phyloP scores from a whole-genome alignment of 2,888 invertebrate species.

The Eupithecia abbreviata region DNA sequence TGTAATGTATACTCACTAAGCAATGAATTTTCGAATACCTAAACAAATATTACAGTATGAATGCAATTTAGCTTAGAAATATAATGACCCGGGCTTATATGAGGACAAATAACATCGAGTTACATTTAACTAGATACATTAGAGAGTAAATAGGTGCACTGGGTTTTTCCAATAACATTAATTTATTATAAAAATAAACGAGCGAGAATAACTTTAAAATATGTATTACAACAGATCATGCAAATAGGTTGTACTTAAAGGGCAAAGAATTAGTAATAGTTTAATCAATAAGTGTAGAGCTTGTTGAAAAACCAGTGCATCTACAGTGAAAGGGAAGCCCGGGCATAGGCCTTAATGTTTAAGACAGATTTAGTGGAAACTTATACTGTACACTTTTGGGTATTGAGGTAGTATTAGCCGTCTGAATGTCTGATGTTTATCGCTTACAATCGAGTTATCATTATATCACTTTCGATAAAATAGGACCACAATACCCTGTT shows the following conservation, averaged over 20 bases:
- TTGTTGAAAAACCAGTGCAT: constrained; percentile 4
- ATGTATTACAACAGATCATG: neutral
- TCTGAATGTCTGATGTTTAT: constrained; percentile 61
- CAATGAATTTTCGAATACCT: constrained; percentile 70
- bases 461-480: constrained; percentile 76
- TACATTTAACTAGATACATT: constrained; percentile 1
- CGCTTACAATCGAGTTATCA: constrained; percentile 74
- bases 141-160: constrained; percentile 2
- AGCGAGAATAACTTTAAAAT: neutral
- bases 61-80: constrained; percentile 64
- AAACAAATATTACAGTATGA: constrained; percentile 60
- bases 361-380: constrained; percentile 75
- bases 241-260: neutral
- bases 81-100: constrained; percentile 59
- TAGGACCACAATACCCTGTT: constrained; percentile 84
- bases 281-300: neutral
- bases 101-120: constrained; percentile 3
- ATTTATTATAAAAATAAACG: neutral
- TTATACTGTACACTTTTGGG: constrained; percentile 74
- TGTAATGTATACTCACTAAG: constrained; percentile 57
- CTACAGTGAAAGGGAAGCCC: constrained; percentile 51
- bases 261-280: neutral
- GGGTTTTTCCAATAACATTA: neutral
- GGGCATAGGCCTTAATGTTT: constrained; percentile 57
- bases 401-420: constrained; percentile 82